Evolutionary conservation across 2,113 vertebrate species (phyloP), one percentile per base, ranked within the genome.

Genomic region (Triplophysa tibetana): DNA sequence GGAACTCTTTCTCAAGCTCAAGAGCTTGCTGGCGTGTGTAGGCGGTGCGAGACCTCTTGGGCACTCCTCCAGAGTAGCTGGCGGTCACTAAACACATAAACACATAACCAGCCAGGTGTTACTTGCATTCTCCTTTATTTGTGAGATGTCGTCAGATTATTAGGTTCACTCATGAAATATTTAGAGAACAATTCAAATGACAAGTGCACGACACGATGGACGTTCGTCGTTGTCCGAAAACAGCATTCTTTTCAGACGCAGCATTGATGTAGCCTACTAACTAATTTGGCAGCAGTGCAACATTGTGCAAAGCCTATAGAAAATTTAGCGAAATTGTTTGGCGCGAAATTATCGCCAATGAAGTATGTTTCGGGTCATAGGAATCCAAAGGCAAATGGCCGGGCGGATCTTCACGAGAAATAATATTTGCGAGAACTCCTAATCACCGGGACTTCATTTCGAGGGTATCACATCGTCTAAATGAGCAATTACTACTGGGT

Each of bases 1-100:
- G 97, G 87, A 99, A 99, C 88, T 99, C 97, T 91, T 99, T 99
- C 92, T 99, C 97, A 91, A 99, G 94, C 94, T 98, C 97, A 89
- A 99, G 93, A 92, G 97, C 97, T 92, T 98, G 97, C 90, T 99
- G 97, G 91, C 97, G 94, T 89, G 97, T 99, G 91, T 99, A 99
- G 91, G 97, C 97, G 90, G 97, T 99, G 89, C 97, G 96, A 87
- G 96, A 98, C 91, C 97, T 96, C 94, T 99, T 99, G 92, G 96
- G 96, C 88, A 97, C 95, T 89, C 95, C 97, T 95, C 97, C 97
- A 90, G 90, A 95, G 94, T 96, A 98, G 92, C 91, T 96, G 90
- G 96, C 91, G 86, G 92, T 98, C 92, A 98, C 96, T 98, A 91
- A 90, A 90, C 84, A 91, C 89, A 94, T 86, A 89, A 87, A 93